Evolutionary conservation across 2,113 vertebrate genomes (phyloP).

Genomic region (Lophius piscatorius): DNA sequence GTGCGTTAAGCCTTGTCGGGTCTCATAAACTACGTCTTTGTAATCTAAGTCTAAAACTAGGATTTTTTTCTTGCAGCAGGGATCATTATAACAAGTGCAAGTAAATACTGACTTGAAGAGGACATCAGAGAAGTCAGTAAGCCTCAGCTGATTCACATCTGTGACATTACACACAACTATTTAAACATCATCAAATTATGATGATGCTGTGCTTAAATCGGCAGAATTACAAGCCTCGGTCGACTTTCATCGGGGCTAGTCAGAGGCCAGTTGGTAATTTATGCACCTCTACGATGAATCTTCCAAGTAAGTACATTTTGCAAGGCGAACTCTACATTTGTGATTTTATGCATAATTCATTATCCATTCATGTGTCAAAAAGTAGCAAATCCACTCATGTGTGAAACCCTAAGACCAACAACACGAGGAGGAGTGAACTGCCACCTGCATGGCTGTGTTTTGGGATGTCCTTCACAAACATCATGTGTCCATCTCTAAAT

Average conservation of each 20-base stretch:
- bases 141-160: constrained; percentile 13
- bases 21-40: constrained; percentile 23
- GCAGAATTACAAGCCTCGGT: constrained; percentile 14
- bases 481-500: constrained; percentile 35
- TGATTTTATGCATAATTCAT: neutral
- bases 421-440: neutral
- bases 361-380: neutral
- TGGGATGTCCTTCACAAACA: constrained; percentile 18
- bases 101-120: constrained; percentile 43
- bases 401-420: neutral
- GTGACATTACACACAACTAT: constrained; percentile 38
- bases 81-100: constrained; percentile 53
- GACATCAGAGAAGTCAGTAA: constrained; percentile 16
- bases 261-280: constrained; percentile 15
- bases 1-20: constrained; percentile 18
- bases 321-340: constrained; percentile 1
- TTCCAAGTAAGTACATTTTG: constrained; percentile 4
- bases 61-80: constrained; percentile 48
- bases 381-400: neutral
- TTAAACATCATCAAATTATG: constrained; percentile 50
- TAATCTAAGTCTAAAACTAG: constrained; percentile 49
- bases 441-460: neutral
- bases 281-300: constrained; percentile 3
- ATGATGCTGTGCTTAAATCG: constrained; percentile 22
- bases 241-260: constrained; percentile 19